These are phyloP conservation scores for Eurois occulta DNA, from an alignment of 2,888 invertebrate genomes.

Conservation along the genomic window DNA sequence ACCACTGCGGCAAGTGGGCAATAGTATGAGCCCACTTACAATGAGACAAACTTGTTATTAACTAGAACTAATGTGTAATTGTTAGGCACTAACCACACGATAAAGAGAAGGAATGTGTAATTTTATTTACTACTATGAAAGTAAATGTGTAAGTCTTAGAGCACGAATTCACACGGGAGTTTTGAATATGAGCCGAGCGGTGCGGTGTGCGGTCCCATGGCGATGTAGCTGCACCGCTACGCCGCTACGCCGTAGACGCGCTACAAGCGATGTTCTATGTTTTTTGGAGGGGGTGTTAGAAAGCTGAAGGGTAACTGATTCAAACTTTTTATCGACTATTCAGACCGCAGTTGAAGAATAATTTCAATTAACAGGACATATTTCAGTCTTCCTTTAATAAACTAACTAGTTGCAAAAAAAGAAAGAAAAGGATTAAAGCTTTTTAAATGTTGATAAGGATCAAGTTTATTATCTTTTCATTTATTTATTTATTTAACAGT, in stretches of 20 bases:
- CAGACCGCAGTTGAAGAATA: background rate
- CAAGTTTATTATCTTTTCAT: background rate
- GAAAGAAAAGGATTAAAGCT: background rate
- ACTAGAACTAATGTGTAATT: background rate
- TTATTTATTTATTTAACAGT: no score
- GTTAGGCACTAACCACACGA: no score
- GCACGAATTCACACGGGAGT: background rate
- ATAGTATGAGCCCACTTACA: background rate
- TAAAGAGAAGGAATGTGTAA: background rate
- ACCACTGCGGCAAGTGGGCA: background rate
- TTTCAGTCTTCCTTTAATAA: background rate
- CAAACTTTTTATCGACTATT: no score
- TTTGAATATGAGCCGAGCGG: conserved; percentile 12
- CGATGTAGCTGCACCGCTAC: conserved; percentile 54
- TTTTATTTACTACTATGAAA: background rate
- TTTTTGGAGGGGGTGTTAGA: background rate
- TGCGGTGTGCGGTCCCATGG: conserved; percentile 33
- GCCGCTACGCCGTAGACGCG: conserved; percentile 63
- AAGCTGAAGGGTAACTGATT: background rate
- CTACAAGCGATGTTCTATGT: conserved; percentile 35
- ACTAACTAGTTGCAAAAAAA: background rate
- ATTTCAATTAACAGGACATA: background rate
- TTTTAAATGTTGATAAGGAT: background rate
- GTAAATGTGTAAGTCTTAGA: background rate
- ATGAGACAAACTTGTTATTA: background rate